Percentiles rank a stretch among this genome's conserved stretches.
Evolutionary conservation across 2,797 vertebrate species (phyloP).

Genomic region (Crenichthys baileyi): DNA sequence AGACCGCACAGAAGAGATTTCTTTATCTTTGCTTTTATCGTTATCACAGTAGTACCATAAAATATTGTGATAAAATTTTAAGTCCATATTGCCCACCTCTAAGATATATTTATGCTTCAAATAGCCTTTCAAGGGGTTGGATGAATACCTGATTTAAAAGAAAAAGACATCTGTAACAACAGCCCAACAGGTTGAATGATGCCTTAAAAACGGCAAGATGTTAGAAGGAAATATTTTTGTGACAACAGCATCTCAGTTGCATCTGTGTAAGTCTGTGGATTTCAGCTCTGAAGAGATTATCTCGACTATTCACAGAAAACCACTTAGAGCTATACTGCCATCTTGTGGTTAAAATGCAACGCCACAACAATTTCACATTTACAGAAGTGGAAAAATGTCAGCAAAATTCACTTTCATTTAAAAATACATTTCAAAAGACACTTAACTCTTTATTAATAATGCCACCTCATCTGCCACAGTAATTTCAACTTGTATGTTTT

Average conservation of each 20-base stretch:
- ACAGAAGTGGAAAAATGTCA: neutral
- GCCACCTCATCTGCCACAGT: neutral
- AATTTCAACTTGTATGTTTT: neutral
- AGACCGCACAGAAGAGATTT: too few species aligned
- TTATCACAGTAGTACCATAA: too few species aligned
- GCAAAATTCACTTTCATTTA: neutral
- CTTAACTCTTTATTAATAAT: neutral
- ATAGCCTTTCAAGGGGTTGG: neutral
- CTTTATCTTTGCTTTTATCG: too few species aligned
- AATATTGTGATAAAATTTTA: too few species aligned
- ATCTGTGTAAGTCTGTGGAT: neutral
- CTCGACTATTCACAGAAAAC: neutral
- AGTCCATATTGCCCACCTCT: too few species aligned
- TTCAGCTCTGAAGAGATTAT: neutral
- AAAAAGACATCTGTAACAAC: neutral
- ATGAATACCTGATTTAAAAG: neutral
- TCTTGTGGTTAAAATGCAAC: slow-evolving; percentile 26
- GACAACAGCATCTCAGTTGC: neutral
- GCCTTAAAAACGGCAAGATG: neutral
- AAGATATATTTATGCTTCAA: neutral
- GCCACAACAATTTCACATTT: neutral
- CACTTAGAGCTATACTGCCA: slow-evolving; percentile 9
- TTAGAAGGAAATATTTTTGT: neutral
- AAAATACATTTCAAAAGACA: neutral
- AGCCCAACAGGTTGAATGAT: neutral